phyloP scores from a whole-genome alignment of 2,113 vertebrate genomes.

The Aramus guarauna region DNA sequence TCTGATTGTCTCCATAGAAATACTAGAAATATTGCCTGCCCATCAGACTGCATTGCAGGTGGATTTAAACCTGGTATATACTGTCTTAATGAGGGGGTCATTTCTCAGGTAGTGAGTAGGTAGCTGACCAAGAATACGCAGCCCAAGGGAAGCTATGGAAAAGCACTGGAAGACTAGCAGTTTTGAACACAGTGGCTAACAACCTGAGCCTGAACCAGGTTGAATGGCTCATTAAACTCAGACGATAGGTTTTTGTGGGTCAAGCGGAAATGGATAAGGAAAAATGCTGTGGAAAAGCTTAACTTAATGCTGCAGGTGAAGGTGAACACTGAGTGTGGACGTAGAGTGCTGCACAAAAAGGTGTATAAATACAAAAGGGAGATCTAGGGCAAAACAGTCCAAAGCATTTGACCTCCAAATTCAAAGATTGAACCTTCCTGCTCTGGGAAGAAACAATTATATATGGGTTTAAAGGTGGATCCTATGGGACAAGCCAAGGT shows the following conservation, averaged over 20 bases:
- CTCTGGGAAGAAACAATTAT: background rate
- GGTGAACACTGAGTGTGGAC: background rate
- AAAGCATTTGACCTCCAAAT: background rate
- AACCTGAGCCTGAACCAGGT: background rate
- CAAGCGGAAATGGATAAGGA: background rate
- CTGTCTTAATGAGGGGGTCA: background rate
- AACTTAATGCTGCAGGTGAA: background rate
- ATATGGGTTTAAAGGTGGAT: background rate
- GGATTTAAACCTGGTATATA: background rate
- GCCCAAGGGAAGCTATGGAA: background rate
- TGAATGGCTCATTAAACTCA: constrained; percentile 1
- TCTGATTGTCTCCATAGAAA: background rate
- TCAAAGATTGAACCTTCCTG: background rate
- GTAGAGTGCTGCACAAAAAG: background rate
- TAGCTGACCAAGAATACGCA: background rate
- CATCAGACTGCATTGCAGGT: background rate
- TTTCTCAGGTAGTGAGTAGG: background rate
- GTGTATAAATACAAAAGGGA: background rate
- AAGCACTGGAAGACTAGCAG: background rate
- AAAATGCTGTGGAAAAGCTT: background rate
- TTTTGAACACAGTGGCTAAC: background rate
- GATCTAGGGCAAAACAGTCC: background rate
- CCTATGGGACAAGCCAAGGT: background rate
- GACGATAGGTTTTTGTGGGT: background rate
- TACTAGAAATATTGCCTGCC: background rate